These are phyloP conservation scores for Hydriomena furcata DNA, from an alignment of 2,888 invertebrate genomes.

Conservation along the genomic window DNA sequence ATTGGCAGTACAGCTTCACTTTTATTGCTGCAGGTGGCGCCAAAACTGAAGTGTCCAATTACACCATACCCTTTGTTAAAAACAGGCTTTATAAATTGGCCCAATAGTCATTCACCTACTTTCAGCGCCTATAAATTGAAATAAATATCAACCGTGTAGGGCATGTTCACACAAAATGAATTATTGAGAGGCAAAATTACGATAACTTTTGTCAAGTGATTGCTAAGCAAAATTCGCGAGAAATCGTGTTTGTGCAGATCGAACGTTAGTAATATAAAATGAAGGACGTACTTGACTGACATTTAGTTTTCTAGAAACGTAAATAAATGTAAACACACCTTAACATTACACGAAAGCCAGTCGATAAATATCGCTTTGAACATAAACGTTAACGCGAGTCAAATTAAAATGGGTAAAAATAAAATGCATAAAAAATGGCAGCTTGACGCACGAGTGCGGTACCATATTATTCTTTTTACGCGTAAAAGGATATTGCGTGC, in stretches of 20 bases:
- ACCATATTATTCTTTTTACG: slow-evolving; percentile 41
- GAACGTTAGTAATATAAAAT: too few relatives aligned
- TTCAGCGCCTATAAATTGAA: slow-evolving; percentile 34
- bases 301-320: too few relatives aligned
- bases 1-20: slow-evolving; percentile 4
- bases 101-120: slow-evolving; percentile 40
- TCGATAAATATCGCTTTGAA: slow-evolving; percentile 41
- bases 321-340: slow-evolving; percentile 1
- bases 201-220: not conserved
- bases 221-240: too few relatives aligned
- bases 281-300: too few relatives aligned
- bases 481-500: slow-evolving; percentile 44
- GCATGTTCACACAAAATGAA: slow-evolving; percentile 35
- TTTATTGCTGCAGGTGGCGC: slow-evolving; percentile 13
- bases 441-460: slow-evolving; percentile 51
- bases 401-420: slow-evolving; percentile 42
- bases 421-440: slow-evolving; percentile 52
- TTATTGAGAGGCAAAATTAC: not conserved
- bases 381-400: slow-evolving; percentile 41
- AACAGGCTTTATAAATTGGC: slow-evolving; percentile 13
- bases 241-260: too few relatives aligned
- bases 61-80: slow-evolving; percentile 21
- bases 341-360: slow-evolving; percentile 1
- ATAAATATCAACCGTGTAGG: slow-evolving; percentile 34
- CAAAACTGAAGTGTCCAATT: slow-evolving; percentile 20